These are phyloP conservation scores for Fragum sueziense DNA, from an alignment of 2,888 invertebrate species.

Conservation along the genomic window DNA sequence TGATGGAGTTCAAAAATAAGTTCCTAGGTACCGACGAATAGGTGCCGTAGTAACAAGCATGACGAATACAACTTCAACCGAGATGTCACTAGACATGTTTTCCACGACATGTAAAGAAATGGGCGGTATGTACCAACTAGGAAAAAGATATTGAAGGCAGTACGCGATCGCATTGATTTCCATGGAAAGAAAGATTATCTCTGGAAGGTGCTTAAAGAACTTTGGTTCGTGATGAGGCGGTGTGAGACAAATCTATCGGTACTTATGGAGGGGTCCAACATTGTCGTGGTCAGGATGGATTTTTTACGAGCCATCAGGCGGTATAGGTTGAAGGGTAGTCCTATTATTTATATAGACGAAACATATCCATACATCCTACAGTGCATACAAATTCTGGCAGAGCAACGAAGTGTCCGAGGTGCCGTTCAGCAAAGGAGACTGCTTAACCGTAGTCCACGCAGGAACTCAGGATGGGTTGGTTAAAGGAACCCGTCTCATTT, in stretches of 20 bases:
- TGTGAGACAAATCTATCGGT: neutral
- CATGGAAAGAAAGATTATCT: too few species aligned
- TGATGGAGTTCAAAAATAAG: too few species aligned
- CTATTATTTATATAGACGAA: conserved; percentile 18
- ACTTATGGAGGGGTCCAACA: conserved; percentile 10
- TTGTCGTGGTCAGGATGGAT: neutral
- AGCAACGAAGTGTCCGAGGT: neutral
- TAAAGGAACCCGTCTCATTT: conserved; percentile 8
- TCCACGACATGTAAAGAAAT: neutral
- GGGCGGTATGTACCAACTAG: neutral
- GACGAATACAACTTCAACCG: neutral
- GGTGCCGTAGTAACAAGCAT: neutral
- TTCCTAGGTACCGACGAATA: neutral
- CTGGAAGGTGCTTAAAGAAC: too few species aligned
- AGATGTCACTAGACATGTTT: neutral
- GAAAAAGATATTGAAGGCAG: neutral
- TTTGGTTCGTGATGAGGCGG: neutral
- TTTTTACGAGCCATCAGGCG: conserved; percentile 3
- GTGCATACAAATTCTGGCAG: conserved; percentile 11
- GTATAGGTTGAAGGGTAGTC: conserved; percentile 7
- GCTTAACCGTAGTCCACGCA: conserved; percentile 29
- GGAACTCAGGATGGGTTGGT: conserved; percentile 15
- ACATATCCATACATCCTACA: conserved; percentile 11
- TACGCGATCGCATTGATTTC: conserved; percentile 2
- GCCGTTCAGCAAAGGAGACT: conserved; percentile 11